phyloP scores from a whole-genome alignment of 2,888 invertebrate genomes.

The Hirudinaria manillensis region DNA sequence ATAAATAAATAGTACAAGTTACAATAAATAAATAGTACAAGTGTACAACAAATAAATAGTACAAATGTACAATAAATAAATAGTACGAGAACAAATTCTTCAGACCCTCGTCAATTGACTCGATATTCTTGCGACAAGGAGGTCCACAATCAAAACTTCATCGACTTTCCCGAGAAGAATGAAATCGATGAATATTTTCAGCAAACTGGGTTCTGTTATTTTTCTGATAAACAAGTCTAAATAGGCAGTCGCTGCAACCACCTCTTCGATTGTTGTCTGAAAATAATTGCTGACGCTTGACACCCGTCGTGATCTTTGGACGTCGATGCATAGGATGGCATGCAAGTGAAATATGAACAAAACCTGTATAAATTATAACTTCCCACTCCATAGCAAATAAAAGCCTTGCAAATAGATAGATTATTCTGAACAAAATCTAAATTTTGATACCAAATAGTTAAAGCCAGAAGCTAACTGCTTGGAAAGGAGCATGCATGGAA shows the following conservation, averaged over 20 bases:
- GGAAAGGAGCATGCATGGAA: too few relatives aligned
- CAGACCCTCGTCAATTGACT: constrained; percentile 48
- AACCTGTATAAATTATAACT: too few relatives aligned
- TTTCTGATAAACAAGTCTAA: constrained; percentile 82
- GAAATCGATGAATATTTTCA: constrained; percentile 77
- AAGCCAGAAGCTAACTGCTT: too few relatives aligned
- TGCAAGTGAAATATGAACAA: too few relatives aligned
- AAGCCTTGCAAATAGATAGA: too few relatives aligned
- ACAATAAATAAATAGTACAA: neutral
- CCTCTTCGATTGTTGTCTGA: constrained; percentile 79
- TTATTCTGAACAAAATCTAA: too few relatives aligned
- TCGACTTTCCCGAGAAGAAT: constrained; percentile 73
- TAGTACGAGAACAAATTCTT: neutral
- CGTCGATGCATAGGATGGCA: too few relatives aligned
- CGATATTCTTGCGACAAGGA: constrained; percentile 72
- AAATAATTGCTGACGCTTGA: constrained; percentile 42
- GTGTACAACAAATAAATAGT: neutral
- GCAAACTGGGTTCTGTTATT: constrained; percentile 74
- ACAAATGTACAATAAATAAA: neutral
- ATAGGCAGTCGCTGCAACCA: constrained; percentile 86
- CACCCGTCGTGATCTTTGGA: neutral
- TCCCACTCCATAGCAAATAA: too few relatives aligned
- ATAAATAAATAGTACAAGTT: neutral
- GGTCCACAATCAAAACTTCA: constrained; percentile 73
- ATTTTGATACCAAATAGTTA: too few relatives aligned